These are phyloP conservation scores for Neotoxoptera formosana DNA, from an alignment of 1,140 invertebrate genomes.

Conservation along the genomic window DNA sequence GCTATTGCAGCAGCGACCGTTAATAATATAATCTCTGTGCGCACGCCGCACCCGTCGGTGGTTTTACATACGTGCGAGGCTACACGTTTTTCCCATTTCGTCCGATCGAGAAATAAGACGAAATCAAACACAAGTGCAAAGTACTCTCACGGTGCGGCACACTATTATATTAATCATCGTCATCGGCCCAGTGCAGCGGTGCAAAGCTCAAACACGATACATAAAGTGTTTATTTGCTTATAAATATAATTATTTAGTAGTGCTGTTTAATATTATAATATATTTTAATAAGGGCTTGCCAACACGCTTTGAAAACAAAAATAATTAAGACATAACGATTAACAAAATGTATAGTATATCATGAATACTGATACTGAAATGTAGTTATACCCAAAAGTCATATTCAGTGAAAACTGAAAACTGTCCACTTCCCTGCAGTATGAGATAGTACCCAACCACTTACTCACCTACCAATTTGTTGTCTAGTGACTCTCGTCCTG, in stretches of 20 bases:
- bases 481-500: too few species aligned
- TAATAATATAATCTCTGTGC: conserved; percentile 18
- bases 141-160: background rate
- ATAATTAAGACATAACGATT: too few species aligned
- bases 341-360: too few species aligned
- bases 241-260: too few species aligned
- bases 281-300: too few species aligned
- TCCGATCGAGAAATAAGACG: background rate
- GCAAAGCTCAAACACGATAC: background rate
- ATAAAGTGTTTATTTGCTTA: background rate
- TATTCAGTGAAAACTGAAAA: too few species aligned
- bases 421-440: too few species aligned
- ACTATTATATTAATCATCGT: background rate
- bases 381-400: too few species aligned
- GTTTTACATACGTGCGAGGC: background rate
- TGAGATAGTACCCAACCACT: too few species aligned
- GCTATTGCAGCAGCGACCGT: background rate
- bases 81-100: conserved; percentile 14
- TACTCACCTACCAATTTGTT: too few species aligned
- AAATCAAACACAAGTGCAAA: conserved; percentile 10
- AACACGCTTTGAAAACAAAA: too few species aligned
- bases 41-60: background rate
- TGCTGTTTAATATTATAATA: background rate
- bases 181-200: background rate
- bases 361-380: too few species aligned